phyloP scores from a whole-genome alignment of 2,888 invertebrate species.

The Pandemis cinnamomeana region DNA sequence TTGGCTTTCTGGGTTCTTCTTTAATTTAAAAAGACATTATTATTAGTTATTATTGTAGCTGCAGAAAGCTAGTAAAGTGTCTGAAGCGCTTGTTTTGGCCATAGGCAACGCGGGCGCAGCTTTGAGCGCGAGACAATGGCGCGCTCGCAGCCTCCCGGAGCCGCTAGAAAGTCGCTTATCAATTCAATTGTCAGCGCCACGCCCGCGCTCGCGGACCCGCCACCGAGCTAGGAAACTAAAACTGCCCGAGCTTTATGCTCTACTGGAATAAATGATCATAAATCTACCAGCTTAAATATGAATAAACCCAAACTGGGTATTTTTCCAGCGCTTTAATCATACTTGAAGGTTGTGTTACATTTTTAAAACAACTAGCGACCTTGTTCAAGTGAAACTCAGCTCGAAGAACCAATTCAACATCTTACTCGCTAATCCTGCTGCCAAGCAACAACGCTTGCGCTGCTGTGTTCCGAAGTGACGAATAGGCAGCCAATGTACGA shows the following conservation, averaged over 20 bases:
- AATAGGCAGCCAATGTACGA: no score
- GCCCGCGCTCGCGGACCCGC: slow-evolving; percentile 62
- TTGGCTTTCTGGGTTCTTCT: not conserved
- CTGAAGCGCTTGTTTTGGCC: slow-evolving; percentile 9
- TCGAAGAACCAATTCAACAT: no score
- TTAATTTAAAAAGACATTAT: not conserved
- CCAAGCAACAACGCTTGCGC: no score
- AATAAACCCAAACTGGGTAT: not conserved
- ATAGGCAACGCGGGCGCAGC: slow-evolving; percentile 8
- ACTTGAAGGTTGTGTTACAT: not conserved
- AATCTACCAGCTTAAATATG: not conserved
- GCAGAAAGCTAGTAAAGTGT: not conserved
- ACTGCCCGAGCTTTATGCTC: not conserved
- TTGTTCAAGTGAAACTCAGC: no score
- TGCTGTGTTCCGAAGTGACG: no score
- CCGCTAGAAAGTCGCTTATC: slow-evolving; percentile 77
- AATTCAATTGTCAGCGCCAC: slow-evolving; percentile 77
- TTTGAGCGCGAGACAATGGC: slow-evolving; percentile 35
- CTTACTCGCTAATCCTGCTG: no score
- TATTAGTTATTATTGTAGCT: not conserved
- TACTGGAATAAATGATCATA: not conserved
- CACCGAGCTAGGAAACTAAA: slow-evolving; percentile 39
- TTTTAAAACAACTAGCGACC: no score
- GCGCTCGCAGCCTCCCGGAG: slow-evolving; percentile 14
- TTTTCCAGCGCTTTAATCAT: no score